A percentile compares a stretch with the other conserved stretches of the same genome.
Evolutionary conservation across 2,113 vertebrate species (phyloP).

Genomic region (Corynorhinus townsendii): DNA sequence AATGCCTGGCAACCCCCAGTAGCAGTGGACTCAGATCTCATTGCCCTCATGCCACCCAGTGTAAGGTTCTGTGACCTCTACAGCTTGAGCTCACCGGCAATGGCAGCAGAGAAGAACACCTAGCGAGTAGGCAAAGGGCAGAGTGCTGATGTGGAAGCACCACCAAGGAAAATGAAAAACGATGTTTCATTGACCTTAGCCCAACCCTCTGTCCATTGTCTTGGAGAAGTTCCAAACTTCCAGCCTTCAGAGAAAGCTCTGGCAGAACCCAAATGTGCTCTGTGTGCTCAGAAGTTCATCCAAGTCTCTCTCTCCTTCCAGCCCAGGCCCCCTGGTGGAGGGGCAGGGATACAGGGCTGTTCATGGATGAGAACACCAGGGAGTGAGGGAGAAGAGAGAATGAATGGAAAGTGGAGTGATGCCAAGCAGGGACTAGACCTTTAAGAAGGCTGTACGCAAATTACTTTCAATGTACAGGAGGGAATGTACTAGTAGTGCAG

Average conservation of each 20-base stretch:
- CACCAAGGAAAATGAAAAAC: conserved; percentile 55
- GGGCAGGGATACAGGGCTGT: too few species aligned
- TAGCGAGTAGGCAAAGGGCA: not conserved
- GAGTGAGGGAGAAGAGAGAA: not conserved
- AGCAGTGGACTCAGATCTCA: not conserved
- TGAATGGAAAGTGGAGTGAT: not conserved
- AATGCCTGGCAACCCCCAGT: not conserved
- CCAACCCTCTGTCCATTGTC: not conserved
- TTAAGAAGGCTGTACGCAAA: not conserved
- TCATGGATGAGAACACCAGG: not conserved
- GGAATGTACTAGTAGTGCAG: not conserved
- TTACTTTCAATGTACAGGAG: not conserved
- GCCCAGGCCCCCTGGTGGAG: accelerated
- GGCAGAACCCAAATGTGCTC: not conserved
- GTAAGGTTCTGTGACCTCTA: conserved; percentile 52
- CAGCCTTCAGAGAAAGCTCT: not conserved
- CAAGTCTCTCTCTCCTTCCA: not conserved
- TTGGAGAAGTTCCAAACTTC: conserved; percentile 61
- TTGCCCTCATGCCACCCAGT: not conserved
- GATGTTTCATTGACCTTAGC: conserved; percentile 37
- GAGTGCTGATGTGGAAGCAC: not conserved
- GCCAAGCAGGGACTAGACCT: not conserved
- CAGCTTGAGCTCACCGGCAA: conserved; percentile 44
- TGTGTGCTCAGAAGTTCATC: not conserved
- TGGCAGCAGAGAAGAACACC: conserved; percentile 20